Evolutionary conservation across 2,797 vertebrate species (phyloP), one percentile per base, ranked within the genome.

Genomic region (Phrynocephalus vlangalii): DNA sequence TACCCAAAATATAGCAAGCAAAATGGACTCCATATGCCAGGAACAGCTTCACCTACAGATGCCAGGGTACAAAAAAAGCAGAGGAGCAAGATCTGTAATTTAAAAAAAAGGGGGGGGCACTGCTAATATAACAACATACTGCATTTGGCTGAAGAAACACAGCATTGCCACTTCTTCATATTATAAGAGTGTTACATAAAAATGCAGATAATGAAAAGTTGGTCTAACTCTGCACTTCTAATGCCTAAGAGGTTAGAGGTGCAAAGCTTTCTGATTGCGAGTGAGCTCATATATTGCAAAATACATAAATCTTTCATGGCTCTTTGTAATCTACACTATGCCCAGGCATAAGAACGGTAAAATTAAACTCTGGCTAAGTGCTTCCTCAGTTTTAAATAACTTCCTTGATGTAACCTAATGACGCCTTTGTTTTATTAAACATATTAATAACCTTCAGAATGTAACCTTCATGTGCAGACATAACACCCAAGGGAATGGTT

Each of bases 211-310:
- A 52, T 84, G 89, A 83, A 48, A 81, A 81, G 67, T 38, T 88
- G 78, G 20, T 81, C 44, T 76, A 81, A 81, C 68, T 85, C 81
- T 56, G 78, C 66, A n/a, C 26, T 85, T 85, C 60, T 20, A 9
- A 68, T 67, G 28, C 44, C 50, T 70, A 18, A 76, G 70, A 85
- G 72, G 48, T 84, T 80, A 79, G 76, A 88, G 70, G 82, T 88
- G 71, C 50, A 63, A 86, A 80, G 88, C 0, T 0, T 67, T 90
- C 73, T 79, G 73, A 16, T 86, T 72, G 66, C 13, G 22, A 76
- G 73, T 85, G 71, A 81, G 71, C 79, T 88, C 87, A 81, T 87
- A 87, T 63, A 90, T 60, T 86, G 26, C 28, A 76, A 86, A 88
- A 89, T 48, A n/a, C 50, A 88, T 90, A 63, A 82, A 83, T 89